These are phyloP conservation scores for Thunnus maccoyii DNA, from an alignment of 2,113 vertebrate species.

Conservation along the genomic window DNA sequence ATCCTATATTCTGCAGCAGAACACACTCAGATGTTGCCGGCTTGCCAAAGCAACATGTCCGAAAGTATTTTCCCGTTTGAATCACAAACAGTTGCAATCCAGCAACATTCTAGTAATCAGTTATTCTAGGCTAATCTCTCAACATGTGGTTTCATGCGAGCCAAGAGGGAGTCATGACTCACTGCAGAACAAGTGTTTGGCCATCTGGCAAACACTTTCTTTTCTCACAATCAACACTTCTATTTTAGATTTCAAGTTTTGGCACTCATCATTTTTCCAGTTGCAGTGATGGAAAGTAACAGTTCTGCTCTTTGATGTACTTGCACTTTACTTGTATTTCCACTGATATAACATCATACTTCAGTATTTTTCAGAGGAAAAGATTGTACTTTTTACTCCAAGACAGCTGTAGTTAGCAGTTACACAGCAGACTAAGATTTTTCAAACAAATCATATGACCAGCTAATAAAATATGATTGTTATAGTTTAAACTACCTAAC, in stretches of 20 bases:
- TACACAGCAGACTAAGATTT: no score
- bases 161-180: constrained; percentile 29
- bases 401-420: no score
- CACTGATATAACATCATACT: no score
- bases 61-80: constrained; percentile 37
- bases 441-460: no score
- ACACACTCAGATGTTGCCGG: not conserved
- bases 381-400: no score
- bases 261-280: not conserved
- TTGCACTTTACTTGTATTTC: no score
- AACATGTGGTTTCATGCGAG: not conserved
- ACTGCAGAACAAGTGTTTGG: constrained; percentile 10
- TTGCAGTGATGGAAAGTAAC: not conserved
- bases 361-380: no score
- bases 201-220: not conserved
- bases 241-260: not conserved
- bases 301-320: no score
- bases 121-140: constrained; percentile 4
- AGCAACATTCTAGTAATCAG: constrained; percentile 21
- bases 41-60: constrained; percentile 5
- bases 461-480: no score
- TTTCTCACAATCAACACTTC: not conserved
- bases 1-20: constrained; percentile 12
- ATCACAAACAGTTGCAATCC: constrained; percentile 6
- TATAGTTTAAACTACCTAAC: no score